phyloP scores from a whole-genome alignment of 2,888 invertebrate species.

The Hymenopus coronatus region DNA sequence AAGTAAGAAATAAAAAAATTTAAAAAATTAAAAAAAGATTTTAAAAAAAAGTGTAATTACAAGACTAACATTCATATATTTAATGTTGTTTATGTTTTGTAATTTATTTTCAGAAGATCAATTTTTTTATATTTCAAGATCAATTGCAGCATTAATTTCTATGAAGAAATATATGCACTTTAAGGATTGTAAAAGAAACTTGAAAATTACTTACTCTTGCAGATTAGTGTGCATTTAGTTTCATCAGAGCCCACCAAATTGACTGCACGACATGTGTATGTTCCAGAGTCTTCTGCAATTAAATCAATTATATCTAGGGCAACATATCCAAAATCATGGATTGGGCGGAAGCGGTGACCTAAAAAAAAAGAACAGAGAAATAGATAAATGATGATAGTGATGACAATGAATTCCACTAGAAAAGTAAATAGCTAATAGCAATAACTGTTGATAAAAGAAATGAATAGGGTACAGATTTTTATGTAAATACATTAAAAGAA shows the following conservation, averaged over 20 bases:
- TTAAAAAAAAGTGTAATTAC: too few relatives aligned
- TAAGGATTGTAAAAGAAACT: not conserved
- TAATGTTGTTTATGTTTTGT: too few relatives aligned
- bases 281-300: conserved; percentile 92
- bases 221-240: conserved; percentile 69
- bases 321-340: conserved; percentile 98
- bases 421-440: not conserved
- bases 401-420: not conserved
- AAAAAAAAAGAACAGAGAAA: conserved; percentile 25
- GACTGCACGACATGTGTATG: conserved; percentile 90
- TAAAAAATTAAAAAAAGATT: too few relatives aligned
- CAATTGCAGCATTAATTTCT: too few relatives aligned
- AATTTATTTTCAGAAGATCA: too few relatives aligned
- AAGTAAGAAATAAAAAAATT: too few relatives aligned
- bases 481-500: too few relatives aligned
- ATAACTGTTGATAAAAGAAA: too few relatives aligned
- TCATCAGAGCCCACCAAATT: conserved; percentile 89
- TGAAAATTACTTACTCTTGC: conserved; percentile 55
- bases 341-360: conserved; percentile 91
- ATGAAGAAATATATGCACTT: too few relatives aligned
- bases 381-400: not conserved
- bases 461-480: too few relatives aligned
- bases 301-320: conserved; percentile 94
- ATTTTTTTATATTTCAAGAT: too few relatives aligned
- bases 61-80: too few relatives aligned